Percentiles rank a stretch among this genome's conserved stretches.
Evolutionary conservation across 2,888 invertebrate species (phyloP).

Genomic region (Urechis unicinctus): DNA sequence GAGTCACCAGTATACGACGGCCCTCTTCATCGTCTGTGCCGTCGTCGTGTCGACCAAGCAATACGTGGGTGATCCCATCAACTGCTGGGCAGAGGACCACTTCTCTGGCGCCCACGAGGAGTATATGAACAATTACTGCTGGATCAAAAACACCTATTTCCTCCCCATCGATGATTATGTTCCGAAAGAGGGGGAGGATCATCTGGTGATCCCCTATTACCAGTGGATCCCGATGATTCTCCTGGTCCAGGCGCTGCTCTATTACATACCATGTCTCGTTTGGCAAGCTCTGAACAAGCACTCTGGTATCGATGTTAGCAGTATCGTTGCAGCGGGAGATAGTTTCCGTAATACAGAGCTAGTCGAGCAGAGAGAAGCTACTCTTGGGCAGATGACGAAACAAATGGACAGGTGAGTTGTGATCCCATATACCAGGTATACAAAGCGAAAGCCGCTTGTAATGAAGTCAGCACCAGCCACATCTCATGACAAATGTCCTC

Average conservation of each 20-base stretch:
- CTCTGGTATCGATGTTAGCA: slow-evolving; percentile 10
- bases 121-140: slow-evolving; percentile 54
- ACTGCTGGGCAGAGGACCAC: slow-evolving; percentile 22
- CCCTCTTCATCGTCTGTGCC: slow-evolving; percentile 82
- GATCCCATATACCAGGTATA: no score
- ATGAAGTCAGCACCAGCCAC: no score
- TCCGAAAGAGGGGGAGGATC: slow-evolving; percentile 49
- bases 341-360: slow-evolving; percentile 10
- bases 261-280: slow-evolving; percentile 52
- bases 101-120: slow-evolving; percentile 26
- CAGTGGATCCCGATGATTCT: slow-evolving; percentile 51
- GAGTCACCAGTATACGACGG: no score
- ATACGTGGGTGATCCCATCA: slow-evolving; percentile 55
- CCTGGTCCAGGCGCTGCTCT: slow-evolving; percentile 52
- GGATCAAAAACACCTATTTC: slow-evolving; percentile 52
- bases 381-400: slow-evolving; percentile 6
- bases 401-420: slow-evolving; percentile 13
- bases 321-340: slow-evolving; percentile 9
- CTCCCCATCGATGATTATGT: slow-evolving; percentile 37
- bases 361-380: slow-evolving; percentile 9
- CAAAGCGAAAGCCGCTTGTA: no score
- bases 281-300: slow-evolving; percentile 46
- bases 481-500: no score
- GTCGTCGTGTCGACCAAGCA: slow-evolving; percentile 87
- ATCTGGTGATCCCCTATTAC: slow-evolving; percentile 50